Percentiles rank a stretch among this genome's conserved stretches.
Evolutionary conservation across 2,888 invertebrate species (phyloP).

Genomic region (Nysson spinosus): DNA sequence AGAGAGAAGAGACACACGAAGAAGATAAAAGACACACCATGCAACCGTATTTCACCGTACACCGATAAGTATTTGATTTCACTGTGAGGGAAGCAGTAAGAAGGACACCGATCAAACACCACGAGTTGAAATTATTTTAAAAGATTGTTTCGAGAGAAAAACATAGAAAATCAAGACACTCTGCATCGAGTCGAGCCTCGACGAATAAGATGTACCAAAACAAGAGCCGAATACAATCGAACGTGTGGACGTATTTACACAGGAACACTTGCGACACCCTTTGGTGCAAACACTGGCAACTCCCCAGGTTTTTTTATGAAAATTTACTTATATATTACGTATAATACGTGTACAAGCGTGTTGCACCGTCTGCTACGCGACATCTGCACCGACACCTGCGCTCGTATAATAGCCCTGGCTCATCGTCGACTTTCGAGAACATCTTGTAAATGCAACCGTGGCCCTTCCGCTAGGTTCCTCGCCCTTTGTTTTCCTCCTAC

Average conservation of each 20-base stretch:
- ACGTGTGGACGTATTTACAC: not conserved
- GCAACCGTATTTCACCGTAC: too few species aligned
- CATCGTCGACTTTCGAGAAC: slow-evolving; percentile 46
- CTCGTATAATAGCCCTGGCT: slow-evolving; percentile 50
- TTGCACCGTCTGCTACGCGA: slow-evolving; percentile 50
- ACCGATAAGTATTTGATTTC: too few species aligned
- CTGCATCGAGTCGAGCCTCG: too few species aligned
- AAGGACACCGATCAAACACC: too few species aligned
- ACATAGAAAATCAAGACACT: too few species aligned
- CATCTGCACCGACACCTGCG: slow-evolving; percentile 69
- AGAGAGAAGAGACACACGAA: too few species aligned
- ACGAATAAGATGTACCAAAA: too few species aligned
- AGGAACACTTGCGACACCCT: slow-evolving; percentile 7
- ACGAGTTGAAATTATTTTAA: too few species aligned
- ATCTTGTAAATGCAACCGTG: slow-evolving; percentile 48
- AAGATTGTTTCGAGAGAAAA: too few species aligned
- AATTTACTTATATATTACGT: slow-evolving; percentile 45
- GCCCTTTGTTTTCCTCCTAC: slow-evolving; percentile 21
- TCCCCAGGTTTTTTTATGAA: slow-evolving; percentile 34
- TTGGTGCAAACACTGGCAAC: slow-evolving; percentile 12
- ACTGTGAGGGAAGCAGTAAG: too few species aligned
- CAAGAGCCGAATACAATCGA: too few species aligned
- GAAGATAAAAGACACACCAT: too few species aligned
- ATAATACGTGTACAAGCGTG: slow-evolving; percentile 27
- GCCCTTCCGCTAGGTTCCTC: slow-evolving; percentile 10